Percentiles rank a stretch among this genome's conserved stretches.
Conservation (phyloP, 2,888 invertebrate genomes). For the Drosophila austrosaltans region DNA sequence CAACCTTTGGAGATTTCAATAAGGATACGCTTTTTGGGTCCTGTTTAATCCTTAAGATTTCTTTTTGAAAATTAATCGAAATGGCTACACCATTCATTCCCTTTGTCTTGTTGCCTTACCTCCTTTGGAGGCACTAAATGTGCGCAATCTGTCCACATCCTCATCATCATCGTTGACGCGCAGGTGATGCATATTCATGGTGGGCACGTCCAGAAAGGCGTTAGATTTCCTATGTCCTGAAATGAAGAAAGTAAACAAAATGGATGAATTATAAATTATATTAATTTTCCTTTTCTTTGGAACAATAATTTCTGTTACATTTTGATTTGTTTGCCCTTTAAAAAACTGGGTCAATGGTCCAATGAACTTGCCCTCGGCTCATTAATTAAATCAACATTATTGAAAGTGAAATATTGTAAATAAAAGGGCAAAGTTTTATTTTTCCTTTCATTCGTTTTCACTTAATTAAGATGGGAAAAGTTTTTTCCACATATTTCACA, state of each 20-base stretch:
- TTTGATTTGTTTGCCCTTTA: constrained; percentile 20
- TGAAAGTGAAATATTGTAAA: constrained; percentile 18
- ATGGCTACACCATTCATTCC: constrained; percentile 23
- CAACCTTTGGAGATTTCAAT: constrained; percentile 64
- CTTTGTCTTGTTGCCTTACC: constrained; percentile 82
- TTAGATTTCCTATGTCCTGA: constrained; percentile 87
- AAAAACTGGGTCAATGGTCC: constrained; percentile 58
- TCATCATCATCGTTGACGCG: constrained; percentile 86
- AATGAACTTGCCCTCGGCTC: constrained; percentile 32
- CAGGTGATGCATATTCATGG: constrained; percentile 83
- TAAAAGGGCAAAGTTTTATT: constrained; percentile 1
- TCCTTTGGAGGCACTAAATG: constrained; percentile 97
- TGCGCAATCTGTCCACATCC: constrained; percentile 94
- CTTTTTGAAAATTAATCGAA: constrained; percentile 65
- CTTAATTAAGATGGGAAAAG: neutral
- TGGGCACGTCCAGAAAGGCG: constrained; percentile 88
- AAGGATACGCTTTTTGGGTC: constrained; percentile 34
- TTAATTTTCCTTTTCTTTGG: neutral
- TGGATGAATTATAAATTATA: no score
- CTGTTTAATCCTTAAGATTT: constrained; percentile 32
- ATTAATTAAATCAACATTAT: constrained; percentile 53
- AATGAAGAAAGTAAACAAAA: neutral
- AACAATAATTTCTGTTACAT: neutral
- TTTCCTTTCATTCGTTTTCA: neutral
- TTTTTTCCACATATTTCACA: neutral